Conservation (phyloP, 1,140 invertebrate genomes). For the Tetragnatha versicolor region DNA sequence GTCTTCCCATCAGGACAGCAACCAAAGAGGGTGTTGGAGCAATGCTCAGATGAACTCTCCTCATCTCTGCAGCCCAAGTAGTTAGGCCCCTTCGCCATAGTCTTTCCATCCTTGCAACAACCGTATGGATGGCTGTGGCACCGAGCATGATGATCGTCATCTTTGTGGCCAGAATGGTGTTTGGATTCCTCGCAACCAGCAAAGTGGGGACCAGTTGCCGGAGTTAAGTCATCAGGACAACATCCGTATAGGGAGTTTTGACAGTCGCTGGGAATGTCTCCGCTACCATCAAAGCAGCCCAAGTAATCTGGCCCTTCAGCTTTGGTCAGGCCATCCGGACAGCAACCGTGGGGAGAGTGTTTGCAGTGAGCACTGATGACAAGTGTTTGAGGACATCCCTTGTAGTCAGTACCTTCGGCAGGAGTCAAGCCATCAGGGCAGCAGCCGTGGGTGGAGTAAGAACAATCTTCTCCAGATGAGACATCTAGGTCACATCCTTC, state of each 20-base stretch:
- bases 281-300: slow-evolving; percentile 44
- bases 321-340: slow-evolving; percentile 81
- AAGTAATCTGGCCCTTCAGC: slow-evolving; percentile 79
- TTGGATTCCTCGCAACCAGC: slow-evolving; percentile 68
- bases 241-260: slow-evolving; percentile 79
- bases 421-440: slow-evolving; percentile 70
- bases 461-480: slow-evolving; percentile 58
- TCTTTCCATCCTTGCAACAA: slow-evolving; percentile 88
- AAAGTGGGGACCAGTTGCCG: slow-evolving; percentile 66
- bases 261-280: slow-evolving; percentile 68
- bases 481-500: slow-evolving; percentile 62
- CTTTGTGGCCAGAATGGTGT: slow-evolving; percentile 71
- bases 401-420: slow-evolving; percentile 58
- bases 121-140: slow-evolving; percentile 77
- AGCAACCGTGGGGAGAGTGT: slow-evolving; percentile 82
- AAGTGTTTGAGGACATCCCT: slow-evolving; percentile 3
- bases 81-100: slow-evolving; percentile 71
- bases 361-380: slow-evolving; percentile 69
- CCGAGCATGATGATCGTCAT: slow-evolving; percentile 72
- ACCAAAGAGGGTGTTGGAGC: slow-evolving; percentile 74
- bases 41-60: slow-evolving; percentile 76
- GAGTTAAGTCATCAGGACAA: slow-evolving; percentile 83
- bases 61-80: slow-evolving; percentile 68
- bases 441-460: slow-evolving; percentile 69
- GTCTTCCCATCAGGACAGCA: slow-evolving; percentile 65